Evolutionary conservation across 1,140 invertebrate genomes (phyloP), one percentile per base, ranked within the genome.

Genomic region (Manduca sexta): DNA sequence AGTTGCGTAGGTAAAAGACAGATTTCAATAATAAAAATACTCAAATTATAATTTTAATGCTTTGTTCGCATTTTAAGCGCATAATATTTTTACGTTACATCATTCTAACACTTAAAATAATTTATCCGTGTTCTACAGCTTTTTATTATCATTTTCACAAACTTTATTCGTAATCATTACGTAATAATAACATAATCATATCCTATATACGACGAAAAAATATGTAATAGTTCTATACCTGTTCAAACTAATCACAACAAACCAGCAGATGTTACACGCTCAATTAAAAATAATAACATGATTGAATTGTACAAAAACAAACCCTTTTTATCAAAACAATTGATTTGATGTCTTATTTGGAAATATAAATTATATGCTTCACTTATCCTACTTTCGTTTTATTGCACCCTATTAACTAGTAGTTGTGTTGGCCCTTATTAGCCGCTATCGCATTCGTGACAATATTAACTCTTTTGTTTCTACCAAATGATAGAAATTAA

Each of bases 231-330:
- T n/a, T n/a, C n/a, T 26, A 8, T 26, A 26, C 21, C 21, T 26
- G 21, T 26, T 26, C 4, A 14, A 40, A 8, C 16, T 40, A 40
- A 16, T 17, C 8, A 16, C 38, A 40, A 10, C 11, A 10, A 8
- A 2, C 8, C 4, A 54, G 52, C 72, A 80, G 70, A 76, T 76
- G 73, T 66, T 66, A 52, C 46, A 40, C 16, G 52, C 53, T 56
- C 69, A 71, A 77, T 82, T 77, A 78, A 76, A 82, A 74, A 64
- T 80, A 80, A 84, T 74, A 64, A 73, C 67, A 73, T 77, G 67
- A 81, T 84, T 73, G 68, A 69, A 63, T 63, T 53, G 45, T 63
- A 58, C 31, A 71, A 72, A 75, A 77, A 67, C 49, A 56, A 56
- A 66, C 57, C 60, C 54, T 63, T 64, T 69, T 61, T 61, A 66